Evolutionary conservation across 1,140 invertebrate species (phyloP).

Genomic region (Hylaeus volcanicus): DNA sequence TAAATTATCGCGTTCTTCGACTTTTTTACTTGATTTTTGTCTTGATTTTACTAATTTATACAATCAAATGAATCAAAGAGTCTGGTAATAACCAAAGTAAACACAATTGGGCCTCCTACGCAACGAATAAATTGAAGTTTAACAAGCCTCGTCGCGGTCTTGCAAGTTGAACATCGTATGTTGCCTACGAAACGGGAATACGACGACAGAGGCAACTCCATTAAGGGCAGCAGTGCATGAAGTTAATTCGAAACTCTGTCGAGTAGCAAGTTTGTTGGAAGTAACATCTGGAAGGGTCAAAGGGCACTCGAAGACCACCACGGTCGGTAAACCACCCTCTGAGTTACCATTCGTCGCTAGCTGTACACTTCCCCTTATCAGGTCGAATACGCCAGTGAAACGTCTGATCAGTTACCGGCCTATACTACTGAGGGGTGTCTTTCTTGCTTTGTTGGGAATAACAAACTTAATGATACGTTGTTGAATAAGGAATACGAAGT

Average conservation of each 20-base stretch:
- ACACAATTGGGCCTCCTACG: not conserved
- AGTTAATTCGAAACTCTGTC: conserved; percentile 20
- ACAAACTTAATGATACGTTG: no score
- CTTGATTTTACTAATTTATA: no score
- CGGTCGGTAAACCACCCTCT: not conserved
- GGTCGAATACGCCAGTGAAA: no score
- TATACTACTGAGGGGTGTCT: not conserved
- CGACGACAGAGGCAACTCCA: not conserved
- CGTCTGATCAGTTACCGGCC: not conserved
- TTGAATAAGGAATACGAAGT: no score
- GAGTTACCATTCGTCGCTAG: not conserved
- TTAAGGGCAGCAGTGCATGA: conserved; percentile 1
- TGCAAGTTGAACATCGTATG: not conserved
- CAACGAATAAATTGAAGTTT: conserved; percentile 10
- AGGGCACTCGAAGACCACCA: not conserved
- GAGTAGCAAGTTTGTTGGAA: conserved; percentile 13
- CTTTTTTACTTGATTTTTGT: no score
- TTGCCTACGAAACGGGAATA: not conserved
- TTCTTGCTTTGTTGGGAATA: no score
- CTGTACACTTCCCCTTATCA: no score
- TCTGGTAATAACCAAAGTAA: no score
- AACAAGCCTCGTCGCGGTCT: not conserved
- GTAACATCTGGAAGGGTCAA: not conserved
- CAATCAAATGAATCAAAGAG: no score
- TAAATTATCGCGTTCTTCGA: no score